phyloP scores from a whole-genome alignment of 2,888 invertebrate species.

The Leptinotarsa haldemani region DNA sequence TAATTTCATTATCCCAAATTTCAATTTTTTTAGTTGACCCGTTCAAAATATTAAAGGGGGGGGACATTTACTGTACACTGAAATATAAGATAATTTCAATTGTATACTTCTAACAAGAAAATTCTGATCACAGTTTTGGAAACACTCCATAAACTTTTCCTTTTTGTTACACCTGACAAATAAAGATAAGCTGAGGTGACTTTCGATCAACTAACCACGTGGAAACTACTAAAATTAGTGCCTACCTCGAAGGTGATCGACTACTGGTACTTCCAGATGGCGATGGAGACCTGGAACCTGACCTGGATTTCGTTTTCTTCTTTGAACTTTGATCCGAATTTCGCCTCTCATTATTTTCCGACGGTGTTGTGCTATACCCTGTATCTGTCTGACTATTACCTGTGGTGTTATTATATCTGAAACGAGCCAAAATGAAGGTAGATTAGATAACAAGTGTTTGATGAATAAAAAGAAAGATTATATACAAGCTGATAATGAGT shows the following conservation, averaged over 20 bases:
- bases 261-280: conserved; percentile 70
- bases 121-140: no score
- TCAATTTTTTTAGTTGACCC: no score
- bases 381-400: conserved; percentile 62
- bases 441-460: not conserved
- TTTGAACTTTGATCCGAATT: conserved; percentile 59
- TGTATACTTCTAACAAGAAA: no score
- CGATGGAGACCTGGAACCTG: conserved; percentile 69
- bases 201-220: no score
- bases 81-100: no score
- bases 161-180: no score
- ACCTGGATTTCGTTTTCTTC: conserved; percentile 64
- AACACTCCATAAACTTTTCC: no score
- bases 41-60: no score
- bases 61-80: no score
- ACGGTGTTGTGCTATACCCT: conserved; percentile 64
- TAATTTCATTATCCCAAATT: no score
- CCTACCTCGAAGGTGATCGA: conserved; percentile 67
- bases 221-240: not conserved
- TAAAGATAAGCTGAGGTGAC: no score
- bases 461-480: not conserved
- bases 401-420: conserved; percentile 62
- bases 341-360: conserved; percentile 59
- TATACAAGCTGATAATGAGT: not conserved
- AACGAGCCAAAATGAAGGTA: conserved; percentile 27